A percentile compares a stretch with the other conserved stretches of the same genome.
These are phyloP conservation scores for Apostichopus californicus DNA, from an alignment of 35 echinoderm and acorn worm species.

Conservation along the genomic window DNA sequence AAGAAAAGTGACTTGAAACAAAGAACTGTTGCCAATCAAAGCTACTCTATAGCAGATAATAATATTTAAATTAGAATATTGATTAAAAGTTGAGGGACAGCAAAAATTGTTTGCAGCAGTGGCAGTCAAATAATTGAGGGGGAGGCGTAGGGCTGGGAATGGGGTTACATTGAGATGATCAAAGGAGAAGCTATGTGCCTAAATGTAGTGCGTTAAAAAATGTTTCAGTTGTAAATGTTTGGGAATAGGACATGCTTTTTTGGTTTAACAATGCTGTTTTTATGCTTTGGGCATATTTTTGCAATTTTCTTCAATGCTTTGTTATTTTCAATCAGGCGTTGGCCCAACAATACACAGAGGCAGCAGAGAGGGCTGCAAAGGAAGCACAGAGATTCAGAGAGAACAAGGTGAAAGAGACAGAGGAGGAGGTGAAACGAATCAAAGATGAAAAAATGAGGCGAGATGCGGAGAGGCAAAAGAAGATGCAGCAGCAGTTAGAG, in stretches of 20 bases:
- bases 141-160: no score
- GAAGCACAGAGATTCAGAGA: slow-evolving; percentile 87
- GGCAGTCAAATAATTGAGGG: no score
- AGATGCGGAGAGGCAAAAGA: slow-evolving; percentile 76
- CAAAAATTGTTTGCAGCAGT: no score
- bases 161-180: no score
- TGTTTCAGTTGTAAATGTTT: not conserved
- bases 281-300: not conserved
- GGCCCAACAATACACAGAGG: slow-evolving; percentile 77
- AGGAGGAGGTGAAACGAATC: slow-evolving; percentile 73
- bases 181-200: no score
- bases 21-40: no score
- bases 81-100: no score
- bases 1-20: no score
- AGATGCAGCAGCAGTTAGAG: slow-evolving; percentile 82
- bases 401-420: slow-evolving; percentile 80
- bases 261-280: not conserved
- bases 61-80: no score
- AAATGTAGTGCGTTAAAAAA: no score
- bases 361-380: slow-evolving; percentile 79
- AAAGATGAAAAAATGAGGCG: slow-evolving; percentile 84
- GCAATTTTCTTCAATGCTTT: not conserved
- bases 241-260: not conserved
- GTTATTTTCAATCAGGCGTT: slow-evolving; percentile 37
- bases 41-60: no score